phyloP scores from a whole-genome alignment of 2,888 invertebrate species.

The Meliscaeva auricollis region DNA sequence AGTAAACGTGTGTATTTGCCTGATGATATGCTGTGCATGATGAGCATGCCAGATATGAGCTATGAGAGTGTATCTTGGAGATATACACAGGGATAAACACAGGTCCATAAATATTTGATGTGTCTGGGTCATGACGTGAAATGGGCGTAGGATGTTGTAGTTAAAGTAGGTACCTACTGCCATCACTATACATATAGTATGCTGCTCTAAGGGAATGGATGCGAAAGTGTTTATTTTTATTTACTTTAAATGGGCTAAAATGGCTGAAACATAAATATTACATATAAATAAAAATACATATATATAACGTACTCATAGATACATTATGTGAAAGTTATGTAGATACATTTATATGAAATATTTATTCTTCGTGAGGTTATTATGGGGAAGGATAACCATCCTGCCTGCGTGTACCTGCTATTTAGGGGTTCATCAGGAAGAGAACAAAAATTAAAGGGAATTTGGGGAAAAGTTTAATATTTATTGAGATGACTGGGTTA shows the following conservation, averaged over 20 bases:
- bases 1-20: conserved; percentile 41
- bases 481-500: conserved; percentile 42
- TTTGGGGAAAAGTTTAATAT: conserved; percentile 49
- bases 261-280: conserved; percentile 34
- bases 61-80: conserved; percentile 49
- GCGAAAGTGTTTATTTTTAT: conserved; percentile 62
- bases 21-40: conserved; percentile 34
- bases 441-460: not conserved
- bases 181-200: no score
- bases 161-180: not conserved
- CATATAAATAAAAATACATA: not conserved
- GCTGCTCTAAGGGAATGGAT: conserved; percentile 7
- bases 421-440: not conserved
- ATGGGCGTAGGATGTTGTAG: conserved; percentile 37
- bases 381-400: conserved; percentile 3
- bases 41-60: conserved; percentile 45
- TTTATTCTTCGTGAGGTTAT: conserved; percentile 26
- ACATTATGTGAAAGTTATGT: not conserved
- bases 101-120: conserved; percentile 58
- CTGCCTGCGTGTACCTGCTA: not conserved
- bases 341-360: not conserved
- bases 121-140: conserved; percentile 49
- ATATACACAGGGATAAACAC: conserved; percentile 38
- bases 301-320: not conserved
- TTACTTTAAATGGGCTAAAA: conserved; percentile 57